Base-by-base conservation (phyloP, 2,888 invertebrate species). In the Rotaria socialis region DNA sequence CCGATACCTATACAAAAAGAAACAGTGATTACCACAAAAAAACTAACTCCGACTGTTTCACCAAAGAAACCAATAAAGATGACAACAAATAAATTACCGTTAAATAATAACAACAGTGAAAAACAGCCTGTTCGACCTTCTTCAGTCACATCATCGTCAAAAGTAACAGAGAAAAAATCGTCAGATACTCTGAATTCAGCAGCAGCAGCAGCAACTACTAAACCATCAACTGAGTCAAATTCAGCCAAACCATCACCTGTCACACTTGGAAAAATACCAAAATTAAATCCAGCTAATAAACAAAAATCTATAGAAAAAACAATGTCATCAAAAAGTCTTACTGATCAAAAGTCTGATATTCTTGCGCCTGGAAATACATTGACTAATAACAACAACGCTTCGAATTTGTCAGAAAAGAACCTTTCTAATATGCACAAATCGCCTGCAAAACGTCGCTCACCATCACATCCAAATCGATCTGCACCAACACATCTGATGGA, bases 71-170 rank as follows among this genome's bases (percentile, higher is more conserved):
- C 67, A 14, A 35, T 67, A 4, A 67, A 67, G 19, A 35, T 35
- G 16, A 3, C 67, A 35, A 67, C 35, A 6, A 67, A 67, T 67
- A 67, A 67, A 67, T 1, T 35, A 7, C 35, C 35, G 16, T 19
- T 14, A 2, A 67, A 67, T 67, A 67, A 35, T 67, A 67, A 67
- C 35, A 67, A 67, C 67, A 67, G 67, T 67, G 67, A 67, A 35
- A 35, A 67, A 27, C 67, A 27, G 35, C 7, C 19, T 67, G 35
- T 67, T 67, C 67, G 67, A 41, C 35, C 67, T 8, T 10, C 67
- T 16, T 27, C 67, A 14, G 11, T 27, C 10, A 35, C 35, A 67
- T 14, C 67, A 7, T 67, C 19, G 35, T 67, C 67, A 27, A 67
- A 67, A 41, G 2, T 19, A 67, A 27, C 19, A 14, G 67, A 67